Conservation (phyloP, 2,888 invertebrate genomes). For the Brenthis daphne region DNA sequence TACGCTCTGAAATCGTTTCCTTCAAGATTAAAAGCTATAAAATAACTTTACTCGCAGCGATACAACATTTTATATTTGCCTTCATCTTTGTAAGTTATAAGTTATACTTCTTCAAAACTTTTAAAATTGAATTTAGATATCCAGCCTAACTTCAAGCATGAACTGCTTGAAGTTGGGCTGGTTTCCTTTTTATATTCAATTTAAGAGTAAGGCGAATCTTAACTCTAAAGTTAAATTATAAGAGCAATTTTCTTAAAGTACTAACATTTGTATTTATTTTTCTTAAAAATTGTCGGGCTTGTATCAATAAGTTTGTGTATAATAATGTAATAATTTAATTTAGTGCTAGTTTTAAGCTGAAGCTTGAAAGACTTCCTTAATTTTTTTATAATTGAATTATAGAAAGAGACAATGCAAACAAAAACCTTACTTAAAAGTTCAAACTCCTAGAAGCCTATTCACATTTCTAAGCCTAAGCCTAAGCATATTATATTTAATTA, state of each 20-base stretch:
- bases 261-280: neutral
- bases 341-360: too few relatives aligned
- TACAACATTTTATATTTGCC: constrained; percentile 19
- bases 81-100: constrained; percentile 42
- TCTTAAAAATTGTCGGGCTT: neutral
- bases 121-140: constrained; percentile 64
- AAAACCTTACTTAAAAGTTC: too few relatives aligned
- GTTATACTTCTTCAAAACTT: constrained; percentile 56
- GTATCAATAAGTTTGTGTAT: too few relatives aligned
- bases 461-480: too few relatives aligned
- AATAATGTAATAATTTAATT: too few relatives aligned
- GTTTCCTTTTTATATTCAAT: constrained; percentile 28
- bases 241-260: neutral
- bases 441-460: too few relatives aligned
- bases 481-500: too few relatives aligned
- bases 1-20: constrained; percentile 8
- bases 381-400: too few relatives aligned
- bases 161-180: constrained; percentile 31
- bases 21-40: constrained; percentile 18
- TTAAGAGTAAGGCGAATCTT: constrained; percentile 20
- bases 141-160: constrained; percentile 42
- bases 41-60: constrained; percentile 8
- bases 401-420: too few relatives aligned
- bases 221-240: constrained; percentile 5
- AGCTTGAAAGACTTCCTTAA: too few relatives aligned